phyloP scores from a whole-genome alignment of 2,113 vertebrate genomes.

The Chaetorhynchus papuensis region DNA sequence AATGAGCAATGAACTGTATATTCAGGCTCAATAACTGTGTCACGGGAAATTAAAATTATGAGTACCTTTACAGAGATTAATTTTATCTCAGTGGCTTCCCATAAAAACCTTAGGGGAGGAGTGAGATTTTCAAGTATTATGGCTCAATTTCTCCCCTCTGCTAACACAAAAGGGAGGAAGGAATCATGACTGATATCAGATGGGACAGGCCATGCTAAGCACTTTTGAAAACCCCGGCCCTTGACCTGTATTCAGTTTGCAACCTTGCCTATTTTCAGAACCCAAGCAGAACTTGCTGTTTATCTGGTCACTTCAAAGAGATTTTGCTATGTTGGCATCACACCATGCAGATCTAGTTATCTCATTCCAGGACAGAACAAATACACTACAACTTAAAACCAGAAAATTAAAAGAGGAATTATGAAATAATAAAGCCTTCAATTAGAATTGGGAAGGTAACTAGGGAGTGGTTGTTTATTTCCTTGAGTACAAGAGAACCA shows the following conservation, averaged over 20 bases:
- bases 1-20: background rate
- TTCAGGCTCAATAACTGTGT: background rate
- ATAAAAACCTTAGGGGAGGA: background rate
- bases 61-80: background rate
- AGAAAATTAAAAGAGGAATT: background rate
- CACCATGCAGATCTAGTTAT: background rate
- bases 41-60: conserved; percentile 4
- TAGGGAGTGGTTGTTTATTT: background rate
- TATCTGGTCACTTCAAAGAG: background rate
- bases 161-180: background rate
- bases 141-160: background rate
- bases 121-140: background rate
- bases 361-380: background rate
- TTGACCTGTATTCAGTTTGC: background rate
- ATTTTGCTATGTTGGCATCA: background rate
- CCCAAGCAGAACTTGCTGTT: background rate
- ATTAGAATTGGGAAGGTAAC: background rate
- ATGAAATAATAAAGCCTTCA: background rate
- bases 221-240: background rate
- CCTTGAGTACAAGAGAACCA: background rate
- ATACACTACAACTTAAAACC: background rate
- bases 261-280: background rate
- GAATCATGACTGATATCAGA: background rate
- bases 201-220: background rate
- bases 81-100: background rate